These are phyloP conservation scores for Sebastiscus albofasciatus DNA, from an alignment of 2,797 vertebrate genomes.

Conservation along the genomic window DNA sequence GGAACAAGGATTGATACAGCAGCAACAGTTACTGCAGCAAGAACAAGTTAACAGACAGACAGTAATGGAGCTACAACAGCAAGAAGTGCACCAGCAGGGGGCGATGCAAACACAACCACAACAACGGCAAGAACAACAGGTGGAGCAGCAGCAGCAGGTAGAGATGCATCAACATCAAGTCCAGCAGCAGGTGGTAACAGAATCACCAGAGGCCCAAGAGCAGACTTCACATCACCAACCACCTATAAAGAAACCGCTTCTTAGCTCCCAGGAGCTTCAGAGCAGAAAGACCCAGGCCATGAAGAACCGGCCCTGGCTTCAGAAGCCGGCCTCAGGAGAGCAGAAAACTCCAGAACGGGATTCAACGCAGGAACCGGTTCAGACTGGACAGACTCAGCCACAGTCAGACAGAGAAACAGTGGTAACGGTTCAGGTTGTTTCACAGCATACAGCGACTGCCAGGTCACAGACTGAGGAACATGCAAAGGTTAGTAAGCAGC, in stretches of 20 bases:
- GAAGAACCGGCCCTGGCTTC: slow-evolving; percentile 83
- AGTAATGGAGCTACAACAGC: slow-evolving; percentile 5
- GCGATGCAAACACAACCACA: neutral
- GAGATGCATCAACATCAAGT: slow-evolving; percentile 12
- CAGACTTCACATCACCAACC: slow-evolving; percentile 38
- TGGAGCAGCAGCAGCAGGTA: slow-evolving; percentile 15
- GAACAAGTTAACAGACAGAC: slow-evolving; percentile 6
- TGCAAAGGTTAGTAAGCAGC: neutral
- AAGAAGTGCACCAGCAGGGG: slow-evolving; percentile 9
- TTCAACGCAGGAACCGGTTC: slow-evolving; percentile 17
- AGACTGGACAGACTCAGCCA: slow-evolving; percentile 21
- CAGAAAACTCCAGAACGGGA: slow-evolving; percentile 19
- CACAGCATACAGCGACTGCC: slow-evolving; percentile 1
- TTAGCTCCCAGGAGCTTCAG: slow-evolving; percentile 62
- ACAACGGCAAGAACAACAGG: neutral
- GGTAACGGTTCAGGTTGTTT: slow-evolving; percentile 17
- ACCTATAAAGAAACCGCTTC: slow-evolving; percentile 37
- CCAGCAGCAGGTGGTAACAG: slow-evolving; percentile 20
- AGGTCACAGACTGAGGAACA: slow-evolving; percentile 14
- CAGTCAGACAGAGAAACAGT: slow-evolving; percentile 16
- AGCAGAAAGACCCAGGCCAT: slow-evolving; percentile 70
- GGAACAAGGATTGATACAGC: neutral
- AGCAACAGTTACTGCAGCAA: slow-evolving; percentile 23
- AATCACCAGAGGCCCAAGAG: slow-evolving; percentile 16
- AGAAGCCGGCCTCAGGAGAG: slow-evolving; percentile 56